Evolutionary conservation across 30 jellyfish, hydroid and myxozoan genomes (phyloP).

Genomic region (Cassiopea andromeda): DNA sequence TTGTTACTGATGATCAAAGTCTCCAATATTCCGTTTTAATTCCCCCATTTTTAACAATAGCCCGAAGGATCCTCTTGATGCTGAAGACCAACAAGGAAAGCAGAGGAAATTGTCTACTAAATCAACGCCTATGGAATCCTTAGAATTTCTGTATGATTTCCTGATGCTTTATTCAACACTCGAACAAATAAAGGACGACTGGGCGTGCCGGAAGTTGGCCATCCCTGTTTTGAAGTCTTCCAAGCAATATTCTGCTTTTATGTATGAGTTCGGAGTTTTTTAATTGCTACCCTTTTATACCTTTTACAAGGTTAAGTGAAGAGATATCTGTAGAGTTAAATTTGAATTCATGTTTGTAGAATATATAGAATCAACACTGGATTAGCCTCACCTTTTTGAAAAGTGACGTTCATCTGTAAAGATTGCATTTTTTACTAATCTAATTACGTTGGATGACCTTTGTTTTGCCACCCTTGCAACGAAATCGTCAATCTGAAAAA

Average conservation of each 20-base stretch:
- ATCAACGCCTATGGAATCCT: conserved; percentile 62
- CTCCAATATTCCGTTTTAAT: not conserved
- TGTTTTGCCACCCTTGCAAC: too few relatives aligned
- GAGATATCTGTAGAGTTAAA: not conserved
- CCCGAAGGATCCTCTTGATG: not conserved
- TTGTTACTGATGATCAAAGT: not conserved
- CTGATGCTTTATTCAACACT: conserved; percentile 64
- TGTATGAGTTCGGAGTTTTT: conserved; percentile 11
- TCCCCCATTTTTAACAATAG: not conserved
- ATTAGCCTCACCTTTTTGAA: too few relatives aligned
- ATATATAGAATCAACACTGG: too few relatives aligned
- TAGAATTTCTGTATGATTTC: conserved; percentile 63
- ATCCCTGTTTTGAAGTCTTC: conserved; percentile 38
- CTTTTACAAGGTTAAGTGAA: not conserved
- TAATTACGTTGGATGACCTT: too few relatives aligned
- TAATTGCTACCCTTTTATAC: not conserved
- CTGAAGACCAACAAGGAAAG: not conserved
- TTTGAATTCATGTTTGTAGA: too few relatives aligned
- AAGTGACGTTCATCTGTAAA: too few relatives aligned
- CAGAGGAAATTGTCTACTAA: conserved; percentile 19
- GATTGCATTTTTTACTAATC: too few relatives aligned
- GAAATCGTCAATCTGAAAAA: too few relatives aligned
- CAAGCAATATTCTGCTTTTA: conserved; percentile 24
- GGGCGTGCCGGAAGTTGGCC: conserved; percentile 83
- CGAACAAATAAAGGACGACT: conserved; percentile 69